Percentiles rank a stretch among this genome's conserved stretches.
Evolutionary conservation across 2,113 vertebrate species (phyloP).

Genomic region (Myanophis thanlyinensis): DNA sequence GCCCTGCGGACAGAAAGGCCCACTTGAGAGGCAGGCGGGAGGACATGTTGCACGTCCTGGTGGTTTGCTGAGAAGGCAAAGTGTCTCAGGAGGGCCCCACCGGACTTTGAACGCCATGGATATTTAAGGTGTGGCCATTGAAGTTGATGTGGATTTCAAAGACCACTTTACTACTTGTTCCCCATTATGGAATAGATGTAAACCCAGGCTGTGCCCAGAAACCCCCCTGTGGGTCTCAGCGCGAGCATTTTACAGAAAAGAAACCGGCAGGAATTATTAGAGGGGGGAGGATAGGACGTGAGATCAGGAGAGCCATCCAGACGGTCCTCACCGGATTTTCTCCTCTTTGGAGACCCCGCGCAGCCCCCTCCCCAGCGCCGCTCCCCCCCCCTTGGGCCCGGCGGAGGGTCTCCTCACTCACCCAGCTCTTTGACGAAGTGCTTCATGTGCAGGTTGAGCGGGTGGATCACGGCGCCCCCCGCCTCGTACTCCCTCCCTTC

Average conservation of each 20-base stretch:
- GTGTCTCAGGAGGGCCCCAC: background rate
- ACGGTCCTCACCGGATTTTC: no score
- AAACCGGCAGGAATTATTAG: background rate
- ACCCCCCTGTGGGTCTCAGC: background rate
- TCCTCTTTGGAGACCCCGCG: no score
- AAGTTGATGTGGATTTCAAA: background rate
- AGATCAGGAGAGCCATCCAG: background rate
- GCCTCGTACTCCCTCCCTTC: constrained; percentile 80
- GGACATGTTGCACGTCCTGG: no score
- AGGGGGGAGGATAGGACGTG: background rate
- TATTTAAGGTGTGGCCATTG: background rate
- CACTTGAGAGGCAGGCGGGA: background rate
- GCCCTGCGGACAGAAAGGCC: constrained; percentile 66
- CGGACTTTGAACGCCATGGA: background rate
- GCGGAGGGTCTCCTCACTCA: no score
- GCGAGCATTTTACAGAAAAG: background rate
- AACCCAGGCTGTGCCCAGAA: background rate
- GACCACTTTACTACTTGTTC: background rate
- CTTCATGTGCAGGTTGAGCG: constrained; percentile 94
- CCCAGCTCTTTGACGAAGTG: constrained; percentile 87
- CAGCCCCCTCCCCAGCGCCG: no score
- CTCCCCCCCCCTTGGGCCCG: no score
- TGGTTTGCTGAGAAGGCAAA: background rate
- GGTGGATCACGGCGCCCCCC: constrained; percentile 84
- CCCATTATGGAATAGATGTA: background rate